Conservation (phyloP, 2,113 vertebrate genomes). For the Chaetodon trifascialis region DNA sequence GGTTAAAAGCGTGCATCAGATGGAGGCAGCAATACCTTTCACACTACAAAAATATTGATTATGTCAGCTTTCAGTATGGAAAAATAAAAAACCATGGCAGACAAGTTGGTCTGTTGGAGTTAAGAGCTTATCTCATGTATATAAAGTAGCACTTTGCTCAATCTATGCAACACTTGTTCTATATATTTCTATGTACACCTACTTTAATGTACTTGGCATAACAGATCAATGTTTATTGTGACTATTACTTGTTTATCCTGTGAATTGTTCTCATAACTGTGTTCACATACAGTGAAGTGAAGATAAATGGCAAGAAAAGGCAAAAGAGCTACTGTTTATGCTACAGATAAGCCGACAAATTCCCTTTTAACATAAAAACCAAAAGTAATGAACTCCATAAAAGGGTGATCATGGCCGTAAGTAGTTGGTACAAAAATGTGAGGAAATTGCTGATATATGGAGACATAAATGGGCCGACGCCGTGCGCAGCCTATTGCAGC, state of each 20-base stretch:
- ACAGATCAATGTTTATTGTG: neutral
- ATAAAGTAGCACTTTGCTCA: too few species aligned
- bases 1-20: neutral
- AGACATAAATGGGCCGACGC: neutral
- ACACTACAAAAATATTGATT: too few species aligned
- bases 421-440: neutral
- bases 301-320: neutral
- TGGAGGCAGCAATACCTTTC: too few species aligned
- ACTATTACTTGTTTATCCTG: too few species aligned
- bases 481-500: conserved; percentile 1
- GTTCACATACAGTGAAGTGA: neutral
- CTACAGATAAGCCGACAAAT: neutral
- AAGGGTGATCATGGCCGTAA: neutral
- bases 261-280: too few species aligned
- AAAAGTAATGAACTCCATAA: neutral
- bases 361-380: neutral
- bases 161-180: too few species aligned
- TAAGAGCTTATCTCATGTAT: too few species aligned
- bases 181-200: neutral
- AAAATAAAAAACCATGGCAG: too few species aligned
- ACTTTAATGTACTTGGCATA: neutral
- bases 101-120: too few species aligned
- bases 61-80: too few species aligned
- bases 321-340: neutral
- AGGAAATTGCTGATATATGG: conserved; percentile 1